These are phyloP conservation scores for Leucoraja erinaceus DNA, from an alignment of 2,113 vertebrate genomes.

Conservation along the genomic window DNA sequence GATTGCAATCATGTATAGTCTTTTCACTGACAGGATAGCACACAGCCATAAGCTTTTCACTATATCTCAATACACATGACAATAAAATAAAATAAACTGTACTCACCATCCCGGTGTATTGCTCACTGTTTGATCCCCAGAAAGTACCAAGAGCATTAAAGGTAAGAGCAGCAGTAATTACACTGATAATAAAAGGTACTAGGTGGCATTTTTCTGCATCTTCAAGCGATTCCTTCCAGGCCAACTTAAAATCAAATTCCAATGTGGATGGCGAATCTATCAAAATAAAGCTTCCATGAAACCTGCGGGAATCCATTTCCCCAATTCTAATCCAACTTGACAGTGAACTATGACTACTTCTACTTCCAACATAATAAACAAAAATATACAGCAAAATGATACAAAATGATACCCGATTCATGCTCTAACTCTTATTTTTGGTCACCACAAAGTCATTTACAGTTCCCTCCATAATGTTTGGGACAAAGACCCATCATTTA, in stretches of 20 bases:
- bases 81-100: no score
- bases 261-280: background rate
- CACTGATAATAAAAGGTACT: background rate
- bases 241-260: background rate
- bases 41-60: no score
- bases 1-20: no score
- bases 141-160: background rate
- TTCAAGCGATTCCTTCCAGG: background rate
- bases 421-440: background rate
- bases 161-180: background rate
- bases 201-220: background rate
- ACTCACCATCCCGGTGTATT: background rate
- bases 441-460: background rate
- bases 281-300: background rate
- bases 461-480: no score
- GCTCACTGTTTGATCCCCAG: background rate
- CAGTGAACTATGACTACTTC: background rate
- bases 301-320: background rate
- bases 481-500: no score
- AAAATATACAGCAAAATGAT: background rate
- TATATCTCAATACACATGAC: no score
- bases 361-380: background rate
- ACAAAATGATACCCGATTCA: background rate
- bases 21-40: no score
- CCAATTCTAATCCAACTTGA: background rate